Evolutionary conservation across 2,797 vertebrate species (phyloP).

Genomic region (Clarias laeviceps): DNA sequence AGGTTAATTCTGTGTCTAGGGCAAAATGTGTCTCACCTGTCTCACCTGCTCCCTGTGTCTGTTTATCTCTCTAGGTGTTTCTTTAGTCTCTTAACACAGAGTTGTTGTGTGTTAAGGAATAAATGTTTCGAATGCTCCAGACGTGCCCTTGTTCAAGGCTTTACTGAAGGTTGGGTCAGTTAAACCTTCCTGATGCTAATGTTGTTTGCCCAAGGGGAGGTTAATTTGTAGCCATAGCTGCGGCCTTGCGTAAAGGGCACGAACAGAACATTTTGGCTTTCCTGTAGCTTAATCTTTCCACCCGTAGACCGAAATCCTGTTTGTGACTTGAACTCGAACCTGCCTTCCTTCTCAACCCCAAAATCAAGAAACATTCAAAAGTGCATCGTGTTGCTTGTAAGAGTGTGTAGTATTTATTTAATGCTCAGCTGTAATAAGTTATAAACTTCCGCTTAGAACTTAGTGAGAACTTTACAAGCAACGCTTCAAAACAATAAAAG

Average conservation of each 20-base stretch:
- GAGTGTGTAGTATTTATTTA: neutral
- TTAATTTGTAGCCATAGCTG: neutral
- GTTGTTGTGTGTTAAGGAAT: neutral
- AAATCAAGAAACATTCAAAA: neutral
- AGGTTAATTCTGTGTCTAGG: neutral
- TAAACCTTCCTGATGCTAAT: neutral
- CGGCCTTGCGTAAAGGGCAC: neutral
- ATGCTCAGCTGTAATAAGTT: neutral
- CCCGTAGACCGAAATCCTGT: neutral
- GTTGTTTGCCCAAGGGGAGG: constrained; percentile 13
- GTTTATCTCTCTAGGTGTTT: neutral
- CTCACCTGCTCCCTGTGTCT: constrained; percentile 10
- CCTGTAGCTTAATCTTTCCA: neutral
- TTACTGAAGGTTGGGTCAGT: constrained; percentile 8
- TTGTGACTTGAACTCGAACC: neutral
- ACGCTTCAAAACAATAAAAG: neutral
- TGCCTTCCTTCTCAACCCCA: neutral
- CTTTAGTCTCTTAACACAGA: neutral
- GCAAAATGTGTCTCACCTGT: neutral
- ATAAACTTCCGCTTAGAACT: neutral
- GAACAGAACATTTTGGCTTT: neutral
- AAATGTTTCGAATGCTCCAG: neutral
- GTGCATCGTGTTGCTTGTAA: too few species aligned
- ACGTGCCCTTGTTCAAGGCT: neutral
- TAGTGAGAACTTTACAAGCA: neutral